phyloP scores from a whole-genome alignment of 2,888 invertebrate species.

The Lapara coniferarum region DNA sequence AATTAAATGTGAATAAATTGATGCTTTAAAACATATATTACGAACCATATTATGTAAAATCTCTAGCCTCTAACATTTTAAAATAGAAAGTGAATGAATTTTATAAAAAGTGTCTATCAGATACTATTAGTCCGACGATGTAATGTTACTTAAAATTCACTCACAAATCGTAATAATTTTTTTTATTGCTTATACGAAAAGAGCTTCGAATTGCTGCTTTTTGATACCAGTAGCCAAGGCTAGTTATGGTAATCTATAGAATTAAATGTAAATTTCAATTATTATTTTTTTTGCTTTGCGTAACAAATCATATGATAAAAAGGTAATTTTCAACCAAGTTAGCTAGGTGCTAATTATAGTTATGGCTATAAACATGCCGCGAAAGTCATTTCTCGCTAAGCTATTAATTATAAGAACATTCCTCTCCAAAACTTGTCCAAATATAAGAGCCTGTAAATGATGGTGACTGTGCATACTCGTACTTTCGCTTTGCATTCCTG shows the following conservation, averaged over 20 bases:
- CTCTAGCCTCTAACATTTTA: no score
- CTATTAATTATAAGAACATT: slow-evolving; percentile 23
- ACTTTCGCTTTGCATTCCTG: slow-evolving; percentile 18
- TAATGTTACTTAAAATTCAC: no score
- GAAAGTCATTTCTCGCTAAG: slow-evolving; percentile 26
- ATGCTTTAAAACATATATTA: no score
- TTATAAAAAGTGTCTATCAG: no score
- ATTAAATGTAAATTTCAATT: not conserved
- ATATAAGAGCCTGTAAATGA: slow-evolving; percentile 17
- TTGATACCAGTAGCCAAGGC: not conserved
- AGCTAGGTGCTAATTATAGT: slow-evolving; percentile 28
- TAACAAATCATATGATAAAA: slow-evolving; percentile 18
- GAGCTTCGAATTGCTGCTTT: not conserved
- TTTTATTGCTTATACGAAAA: no score
- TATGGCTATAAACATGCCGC: slow-evolving; percentile 18
- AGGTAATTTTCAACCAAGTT: slow-evolving; percentile 18
- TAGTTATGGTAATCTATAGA: not conserved
- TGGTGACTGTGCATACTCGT: not conserved
- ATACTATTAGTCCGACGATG: no score
- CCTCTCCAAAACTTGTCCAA: not conserved
- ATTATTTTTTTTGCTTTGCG: not conserved
- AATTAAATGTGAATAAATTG: no score
- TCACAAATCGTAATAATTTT: no score
- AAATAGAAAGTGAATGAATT: no score
- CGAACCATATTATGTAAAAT: no score